These are phyloP conservation scores for Pterophyllum scalare DNA, from an alignment of 2,113 vertebrate genomes.

Conservation along the genomic window DNA sequence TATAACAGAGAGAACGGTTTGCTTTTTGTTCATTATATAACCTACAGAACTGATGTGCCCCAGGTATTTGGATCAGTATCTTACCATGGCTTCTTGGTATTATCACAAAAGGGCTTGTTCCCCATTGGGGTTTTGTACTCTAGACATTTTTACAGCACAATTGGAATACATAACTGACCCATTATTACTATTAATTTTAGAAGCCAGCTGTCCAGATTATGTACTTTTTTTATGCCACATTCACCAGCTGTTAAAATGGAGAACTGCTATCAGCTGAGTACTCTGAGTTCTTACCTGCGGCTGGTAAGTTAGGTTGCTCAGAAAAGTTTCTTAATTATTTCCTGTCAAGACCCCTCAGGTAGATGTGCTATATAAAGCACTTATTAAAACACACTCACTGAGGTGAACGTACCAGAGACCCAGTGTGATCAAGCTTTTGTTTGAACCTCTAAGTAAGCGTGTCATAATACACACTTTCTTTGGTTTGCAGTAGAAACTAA, in stretches of 20 bases:
- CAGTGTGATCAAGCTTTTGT: background rate
- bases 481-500: background rate
- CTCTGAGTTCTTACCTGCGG: background rate
- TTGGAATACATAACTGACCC: background rate
- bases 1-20: too few species aligned
- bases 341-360: background rate
- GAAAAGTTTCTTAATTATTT: constrained; percentile 3
- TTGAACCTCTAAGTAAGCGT: background rate
- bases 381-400: background rate
- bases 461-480: background rate
- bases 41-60: background rate
- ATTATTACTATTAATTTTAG: constrained; percentile 14
- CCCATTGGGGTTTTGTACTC: background rate
- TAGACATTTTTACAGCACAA: background rate
- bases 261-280: background rate
- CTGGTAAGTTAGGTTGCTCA: background rate
- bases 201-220: constrained; percentile 11
- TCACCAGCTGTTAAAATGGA: background rate
- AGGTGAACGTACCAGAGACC: background rate
- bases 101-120: background rate
- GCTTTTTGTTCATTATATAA: background rate
- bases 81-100: background rate
- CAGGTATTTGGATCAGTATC: background rate
- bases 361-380: background rate
- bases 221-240: background rate